Conservation (phyloP, 2,113 vertebrate genomes). For the Myiagra hebetior region DNA sequence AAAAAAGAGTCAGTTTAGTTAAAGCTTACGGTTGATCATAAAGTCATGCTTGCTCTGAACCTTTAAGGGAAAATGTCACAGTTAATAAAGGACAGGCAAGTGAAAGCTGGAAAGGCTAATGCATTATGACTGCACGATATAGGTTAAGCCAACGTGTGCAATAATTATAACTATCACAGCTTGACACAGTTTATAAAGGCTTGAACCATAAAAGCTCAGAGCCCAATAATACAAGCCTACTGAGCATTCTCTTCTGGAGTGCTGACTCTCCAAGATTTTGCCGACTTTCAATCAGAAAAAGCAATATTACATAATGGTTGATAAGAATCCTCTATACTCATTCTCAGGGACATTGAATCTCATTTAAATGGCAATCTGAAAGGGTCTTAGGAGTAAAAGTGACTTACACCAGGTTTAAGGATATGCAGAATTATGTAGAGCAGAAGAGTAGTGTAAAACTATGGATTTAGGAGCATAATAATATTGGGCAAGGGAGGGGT, state of each 20-base stretch:
- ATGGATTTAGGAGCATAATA: background rate
- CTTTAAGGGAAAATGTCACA: slow-evolving; percentile 60
- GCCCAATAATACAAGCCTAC: background rate
- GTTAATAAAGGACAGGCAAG: slow-evolving; percentile 43
- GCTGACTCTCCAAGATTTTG: background rate
- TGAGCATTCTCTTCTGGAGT: background rate
- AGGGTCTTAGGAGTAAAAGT: background rate
- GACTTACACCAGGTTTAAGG: background rate
- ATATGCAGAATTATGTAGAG: background rate
- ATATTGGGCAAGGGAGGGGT: background rate
- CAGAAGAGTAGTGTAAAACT: background rate
- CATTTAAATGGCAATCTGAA: background rate
- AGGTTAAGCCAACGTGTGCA: slow-evolving; percentile 23
- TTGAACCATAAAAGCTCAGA: background rate
- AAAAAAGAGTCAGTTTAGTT: background rate
- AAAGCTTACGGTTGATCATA: slow-evolving; percentile 10
- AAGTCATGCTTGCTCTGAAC: slow-evolving; percentile 51
- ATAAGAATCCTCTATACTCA: background rate
- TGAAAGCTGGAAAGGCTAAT: slow-evolving; percentile 31
- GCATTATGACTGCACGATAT: background rate
- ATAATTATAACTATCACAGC: slow-evolving; percentile 45
- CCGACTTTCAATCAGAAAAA: background rate
- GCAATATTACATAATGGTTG: background rate
- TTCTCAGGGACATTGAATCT: background rate
- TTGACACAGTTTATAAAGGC: slow-evolving; percentile 31